These are phyloP conservation scores for Nymphalis c-album DNA, from an alignment of 2,888 invertebrate genomes.

Conservation along the genomic window DNA sequence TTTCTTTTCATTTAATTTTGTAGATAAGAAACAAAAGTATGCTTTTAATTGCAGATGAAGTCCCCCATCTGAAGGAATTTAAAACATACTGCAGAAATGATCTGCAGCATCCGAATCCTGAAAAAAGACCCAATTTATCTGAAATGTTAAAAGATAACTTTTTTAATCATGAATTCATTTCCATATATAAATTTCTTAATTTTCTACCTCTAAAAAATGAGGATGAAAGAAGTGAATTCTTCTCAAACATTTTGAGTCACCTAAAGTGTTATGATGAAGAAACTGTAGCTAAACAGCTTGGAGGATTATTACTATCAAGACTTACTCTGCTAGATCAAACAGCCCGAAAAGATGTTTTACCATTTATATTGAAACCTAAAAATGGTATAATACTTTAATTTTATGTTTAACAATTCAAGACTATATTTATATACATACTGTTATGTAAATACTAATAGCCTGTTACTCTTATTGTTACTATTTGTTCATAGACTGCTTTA, in stretches of 20 bases:
- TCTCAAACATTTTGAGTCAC: conserved; percentile 85
- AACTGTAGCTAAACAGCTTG: conserved; percentile 90
- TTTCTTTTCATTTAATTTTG: background rate
- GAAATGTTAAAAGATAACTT: conserved; percentile 86
- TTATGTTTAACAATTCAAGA: no score
- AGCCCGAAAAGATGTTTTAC: conserved; percentile 87
- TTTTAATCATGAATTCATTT: conserved; percentile 92
- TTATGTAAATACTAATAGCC: background rate
- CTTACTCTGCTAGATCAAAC: conserved; percentile 91
- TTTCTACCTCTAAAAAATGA: conserved; percentile 90
- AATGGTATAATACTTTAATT: conserved; percentile 72
- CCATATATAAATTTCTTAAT: conserved; percentile 90
- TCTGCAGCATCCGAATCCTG: conserved; percentile 84
- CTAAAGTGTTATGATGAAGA: conserved; percentile 88
- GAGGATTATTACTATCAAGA: conserved; percentile 88
- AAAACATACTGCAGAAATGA: conserved; percentile 85
- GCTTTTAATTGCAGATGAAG: conserved; percentile 79
- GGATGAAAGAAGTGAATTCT: conserved; percentile 89
- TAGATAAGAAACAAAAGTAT: background rate
- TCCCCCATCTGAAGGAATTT: conserved; percentile 86
- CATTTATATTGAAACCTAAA: conserved; percentile 86
- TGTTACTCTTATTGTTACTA: no score
- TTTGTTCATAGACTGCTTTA: no score
- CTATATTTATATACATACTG: background rate
- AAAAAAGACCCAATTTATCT: conserved; percentile 84